Evolutionary conservation across 2,888 invertebrate species (phyloP).

Genomic region (Pachymerium ferrugineum): DNA sequence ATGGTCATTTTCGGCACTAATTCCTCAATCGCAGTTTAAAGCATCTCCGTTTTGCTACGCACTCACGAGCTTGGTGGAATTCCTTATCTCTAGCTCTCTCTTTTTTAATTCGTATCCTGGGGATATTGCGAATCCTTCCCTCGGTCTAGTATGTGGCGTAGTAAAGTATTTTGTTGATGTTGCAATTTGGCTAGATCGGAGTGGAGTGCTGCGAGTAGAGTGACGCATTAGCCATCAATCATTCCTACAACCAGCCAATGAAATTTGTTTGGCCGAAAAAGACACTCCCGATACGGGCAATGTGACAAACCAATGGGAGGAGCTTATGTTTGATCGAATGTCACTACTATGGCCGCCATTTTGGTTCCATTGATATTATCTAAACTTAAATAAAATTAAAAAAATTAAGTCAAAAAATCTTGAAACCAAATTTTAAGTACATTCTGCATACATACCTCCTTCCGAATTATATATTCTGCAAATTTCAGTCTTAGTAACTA

Average conservation of each 20-base stretch:
- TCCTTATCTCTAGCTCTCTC: neutral
- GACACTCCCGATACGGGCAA: conserved; percentile 29
- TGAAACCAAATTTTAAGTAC: neutral
- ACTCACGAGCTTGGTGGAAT: conserved; percentile 7
- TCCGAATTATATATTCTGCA: neutral
- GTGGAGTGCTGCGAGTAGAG: neutral
- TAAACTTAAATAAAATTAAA: neutral
- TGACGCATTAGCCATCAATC: conserved; percentile 29
- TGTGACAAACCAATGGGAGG: neutral
- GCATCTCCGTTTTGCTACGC: conserved; percentile 7
- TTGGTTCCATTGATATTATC: neutral
- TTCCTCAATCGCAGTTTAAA: neutral
- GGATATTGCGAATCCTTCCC: conserved; percentile 3
- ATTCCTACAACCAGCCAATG: neutral
- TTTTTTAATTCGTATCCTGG: conserved; percentile 12
- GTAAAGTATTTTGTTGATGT: conserved; percentile 34
- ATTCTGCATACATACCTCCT: no score
- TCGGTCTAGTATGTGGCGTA: conserved; percentile 30
- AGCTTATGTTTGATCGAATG: conserved; percentile 29
- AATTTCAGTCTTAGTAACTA: neutral
- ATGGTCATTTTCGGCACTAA: conserved; percentile 33
- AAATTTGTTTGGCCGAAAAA: neutral
- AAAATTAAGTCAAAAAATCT: neutral
- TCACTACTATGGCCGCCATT: conserved; percentile 20
- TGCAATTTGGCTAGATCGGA: conserved; percentile 31